Conservation (phyloP, 1,140 invertebrate species). For the Apis dorsata region DNA sequence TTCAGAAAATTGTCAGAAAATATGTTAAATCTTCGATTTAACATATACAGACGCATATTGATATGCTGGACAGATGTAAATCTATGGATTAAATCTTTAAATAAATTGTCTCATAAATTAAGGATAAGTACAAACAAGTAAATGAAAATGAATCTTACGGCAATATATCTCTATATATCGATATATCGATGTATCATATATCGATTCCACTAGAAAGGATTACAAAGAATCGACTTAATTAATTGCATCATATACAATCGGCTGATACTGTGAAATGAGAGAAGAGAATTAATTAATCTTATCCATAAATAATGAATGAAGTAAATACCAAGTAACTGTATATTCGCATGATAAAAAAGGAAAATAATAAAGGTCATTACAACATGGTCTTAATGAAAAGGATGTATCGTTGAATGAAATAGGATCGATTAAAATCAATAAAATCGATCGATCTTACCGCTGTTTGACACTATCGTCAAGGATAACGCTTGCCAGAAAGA, state of each 20-base stretch:
- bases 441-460: conserved; percentile 29
- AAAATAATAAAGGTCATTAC: conserved; percentile 24
- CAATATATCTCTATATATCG: neutral
- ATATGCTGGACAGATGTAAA: too few relatives aligned
- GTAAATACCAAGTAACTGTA: conserved; percentile 44
- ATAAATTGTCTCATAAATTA: neutral
- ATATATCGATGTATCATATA: neutral
- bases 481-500: conserved; percentile 30
- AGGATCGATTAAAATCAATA: conserved; percentile 49
- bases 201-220: neutral
- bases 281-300: conserved; percentile 28
- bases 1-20: too few relatives aligned
- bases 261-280: neutral
- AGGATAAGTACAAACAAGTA: neutral
- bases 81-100: neutral
- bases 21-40: too few relatives aligned
- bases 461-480: conserved; percentile 35
- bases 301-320: conserved; percentile 26
- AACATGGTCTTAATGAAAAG: neutral
- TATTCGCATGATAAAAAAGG: conserved; percentile 20
- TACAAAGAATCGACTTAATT: neutral
- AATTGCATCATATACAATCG: conserved; percentile 2
- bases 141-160: neutral
- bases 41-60: too few relatives aligned
- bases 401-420: neutral